These are phyloP conservation scores for Drosophila subquinaria DNA, from an alignment of 2,888 invertebrate species.

Conservation along the genomic window DNA sequence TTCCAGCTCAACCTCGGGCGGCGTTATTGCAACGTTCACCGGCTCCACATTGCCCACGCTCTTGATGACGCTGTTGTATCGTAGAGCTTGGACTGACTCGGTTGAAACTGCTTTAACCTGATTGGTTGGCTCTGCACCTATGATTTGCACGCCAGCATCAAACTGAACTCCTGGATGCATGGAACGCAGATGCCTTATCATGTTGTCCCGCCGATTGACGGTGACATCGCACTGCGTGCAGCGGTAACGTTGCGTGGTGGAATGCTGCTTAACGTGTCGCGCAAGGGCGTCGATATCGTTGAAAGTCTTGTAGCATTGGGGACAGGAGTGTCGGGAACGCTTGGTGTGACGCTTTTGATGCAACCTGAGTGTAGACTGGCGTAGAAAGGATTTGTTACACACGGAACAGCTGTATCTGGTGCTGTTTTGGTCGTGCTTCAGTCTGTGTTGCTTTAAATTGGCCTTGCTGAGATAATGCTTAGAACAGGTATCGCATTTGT, in stretches of 20 bases:
- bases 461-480: conserved; percentile 88
- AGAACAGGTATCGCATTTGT: conserved; percentile 86
- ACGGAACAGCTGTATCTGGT: conserved; percentile 86
- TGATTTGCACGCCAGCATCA: conserved; percentile 61
- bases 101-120: background rate
- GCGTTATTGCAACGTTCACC: conserved; percentile 37
- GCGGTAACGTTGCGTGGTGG: conserved; percentile 86
- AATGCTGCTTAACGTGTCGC: conserved; percentile 87
- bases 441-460: conserved; percentile 89
- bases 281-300: conserved; percentile 89
- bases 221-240: conserved; percentile 90
- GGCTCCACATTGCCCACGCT: conserved; percentile 84
- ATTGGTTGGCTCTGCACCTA: conserved; percentile 8
- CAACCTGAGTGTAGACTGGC: conserved; percentile 87
- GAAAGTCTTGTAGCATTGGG: conserved; percentile 89
- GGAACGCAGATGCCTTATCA: conserved; percentile 91
- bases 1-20: conserved; percentile 8
- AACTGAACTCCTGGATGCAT: conserved; percentile 88
- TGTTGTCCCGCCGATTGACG: conserved; percentile 92
- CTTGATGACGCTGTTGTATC: conserved; percentile 82
- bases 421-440: conserved; percentile 80
- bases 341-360: conserved; percentile 87
- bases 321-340: conserved; percentile 88
- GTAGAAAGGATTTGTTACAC: conserved; percentile 88
- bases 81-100: conserved; percentile 40